Conservation (phyloP, 1,140 invertebrate species). For the Magallana gigas region DNA sequence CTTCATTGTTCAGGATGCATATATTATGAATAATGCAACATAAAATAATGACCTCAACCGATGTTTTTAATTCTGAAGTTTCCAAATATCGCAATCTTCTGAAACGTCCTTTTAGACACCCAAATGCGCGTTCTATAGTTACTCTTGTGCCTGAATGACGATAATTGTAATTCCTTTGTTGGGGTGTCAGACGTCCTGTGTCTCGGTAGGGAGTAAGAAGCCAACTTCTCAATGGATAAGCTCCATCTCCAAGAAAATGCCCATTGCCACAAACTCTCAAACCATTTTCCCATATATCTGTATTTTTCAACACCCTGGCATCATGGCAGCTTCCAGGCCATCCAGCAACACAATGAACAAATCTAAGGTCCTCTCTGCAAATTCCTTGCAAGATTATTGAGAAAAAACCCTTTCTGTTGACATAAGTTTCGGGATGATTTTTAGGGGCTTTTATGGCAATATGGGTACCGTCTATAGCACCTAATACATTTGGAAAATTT, state of each 20-base stretch:
- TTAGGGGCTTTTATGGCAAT: conserved; percentile 53
- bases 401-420: conserved; percentile 59
- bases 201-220: conserved; percentile 33
- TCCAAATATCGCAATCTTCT: conserved; percentile 68
- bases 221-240: conserved; percentile 68
- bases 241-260: conserved; percentile 69
- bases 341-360: conserved; percentile 47
- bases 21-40: conserved; percentile 76
- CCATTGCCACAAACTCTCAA: conserved; percentile 60
- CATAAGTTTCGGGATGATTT: conserved; percentile 55
- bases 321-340: conserved; percentile 59
- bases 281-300: conserved; percentile 25
- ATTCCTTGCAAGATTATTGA: conserved; percentile 70
- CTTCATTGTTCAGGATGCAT: conserved; percentile 62
- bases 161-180: conserved; percentile 70
- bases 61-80: conserved; percentile 67
- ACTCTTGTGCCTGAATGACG: conserved; percentile 63
- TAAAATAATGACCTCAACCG: conserved; percentile 53
- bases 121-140: conserved; percentile 72
- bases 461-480: conserved; percentile 41
- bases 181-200: conserved; percentile 60
- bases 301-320: conserved; percentile 64
- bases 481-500: conserved; percentile 55
- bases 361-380: conserved; percentile 61
- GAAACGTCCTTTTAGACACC: conserved; percentile 68